Base-by-base conservation (phyloP, 2,888 invertebrate genomes). In the Terebella lapidaria region DNA sequence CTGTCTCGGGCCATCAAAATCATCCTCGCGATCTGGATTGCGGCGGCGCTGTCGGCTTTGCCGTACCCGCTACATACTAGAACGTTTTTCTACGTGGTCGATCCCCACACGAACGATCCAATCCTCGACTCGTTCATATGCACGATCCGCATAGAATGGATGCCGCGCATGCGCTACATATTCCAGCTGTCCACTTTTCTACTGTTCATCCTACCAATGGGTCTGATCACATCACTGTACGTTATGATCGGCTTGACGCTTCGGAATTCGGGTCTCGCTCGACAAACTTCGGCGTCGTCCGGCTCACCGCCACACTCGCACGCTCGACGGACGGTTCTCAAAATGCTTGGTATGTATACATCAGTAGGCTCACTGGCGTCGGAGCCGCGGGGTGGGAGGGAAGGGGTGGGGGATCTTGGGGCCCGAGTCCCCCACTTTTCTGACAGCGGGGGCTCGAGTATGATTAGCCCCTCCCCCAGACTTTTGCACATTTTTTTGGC, bases 171-270 rank as follows among this genome's bases (percentile, higher is more conserved):
- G 73, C 65, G 61, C 45, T 71, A 70, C 0, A 82, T 92, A 2
- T 87, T 91, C 73, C 91, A 92, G 76, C 77, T 90, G 35, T 91
- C 92, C 75, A 88, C 88, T 67, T 84, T 90, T 62, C 82, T 91
- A 67, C 92, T 93, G 81, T 94, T 94, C 83, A 84, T 92, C 57
- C 81, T 87, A 26, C 89, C 89, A 0, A 84, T 88, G 78, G 67
- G 88, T 1, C 81, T 91, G 25, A 88, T 94, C 72, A 85, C 89
- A 63, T 84, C 89, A 26, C 84, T 93, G 42, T 94, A 94, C 80
- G 62, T 75, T 1, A 56, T 72, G 57, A 77, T 78, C 45, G 75
- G 74, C 3, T 54, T 77, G 10, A 68, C 74, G 1, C 67, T 78
- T 24, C 62, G 72, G 22, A 62, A 63, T 18, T 69, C 74, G 0